phyloP scores from a whole-genome alignment of 1,140 invertebrate genomes.

The Zeugodacus cucurbitae region DNA sequence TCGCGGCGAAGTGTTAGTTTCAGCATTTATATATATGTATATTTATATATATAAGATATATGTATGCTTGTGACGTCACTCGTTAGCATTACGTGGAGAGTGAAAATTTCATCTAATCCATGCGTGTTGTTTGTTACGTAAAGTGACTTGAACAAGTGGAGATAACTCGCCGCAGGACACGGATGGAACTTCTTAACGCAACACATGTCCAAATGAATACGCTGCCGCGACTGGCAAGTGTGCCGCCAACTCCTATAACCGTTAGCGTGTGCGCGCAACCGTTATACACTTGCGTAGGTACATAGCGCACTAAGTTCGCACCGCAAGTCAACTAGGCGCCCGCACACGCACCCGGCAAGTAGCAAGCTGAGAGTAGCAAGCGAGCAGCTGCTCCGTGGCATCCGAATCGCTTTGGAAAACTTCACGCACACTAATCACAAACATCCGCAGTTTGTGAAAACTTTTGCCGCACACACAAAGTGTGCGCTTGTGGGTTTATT shows the following conservation, averaged over 20 bases:
- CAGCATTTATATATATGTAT: too few species aligned
- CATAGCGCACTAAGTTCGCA: background rate
- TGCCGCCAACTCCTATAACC: background rate
- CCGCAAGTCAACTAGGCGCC: background rate
- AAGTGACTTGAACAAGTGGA: conserved; percentile 17
- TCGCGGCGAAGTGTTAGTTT: too few species aligned
- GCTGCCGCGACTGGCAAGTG: background rate
- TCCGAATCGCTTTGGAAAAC: conserved; percentile 8
- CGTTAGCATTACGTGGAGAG: background rate
- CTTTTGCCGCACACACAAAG: conserved; percentile 21
- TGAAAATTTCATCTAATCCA: conserved; percentile 21
- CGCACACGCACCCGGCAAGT: background rate
- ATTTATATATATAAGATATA: background rate
- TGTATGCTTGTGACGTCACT: background rate
- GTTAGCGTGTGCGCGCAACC: background rate
- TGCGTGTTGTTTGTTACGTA: background rate
- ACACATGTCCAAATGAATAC: conserved; percentile 20
- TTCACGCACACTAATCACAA: conserved; percentile 34
- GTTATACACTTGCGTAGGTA: background rate
- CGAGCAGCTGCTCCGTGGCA: background rate
- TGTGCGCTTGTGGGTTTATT: background rate
- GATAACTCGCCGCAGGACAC: conserved; percentile 27
- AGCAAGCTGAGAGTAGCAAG: too few species aligned
- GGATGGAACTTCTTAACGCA: conserved; percentile 28
- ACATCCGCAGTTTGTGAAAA: conserved; percentile 27